These are phyloP conservation scores for Samia ricini DNA, from an alignment of 1,140 invertebrate species.

Conservation along the genomic window DNA sequence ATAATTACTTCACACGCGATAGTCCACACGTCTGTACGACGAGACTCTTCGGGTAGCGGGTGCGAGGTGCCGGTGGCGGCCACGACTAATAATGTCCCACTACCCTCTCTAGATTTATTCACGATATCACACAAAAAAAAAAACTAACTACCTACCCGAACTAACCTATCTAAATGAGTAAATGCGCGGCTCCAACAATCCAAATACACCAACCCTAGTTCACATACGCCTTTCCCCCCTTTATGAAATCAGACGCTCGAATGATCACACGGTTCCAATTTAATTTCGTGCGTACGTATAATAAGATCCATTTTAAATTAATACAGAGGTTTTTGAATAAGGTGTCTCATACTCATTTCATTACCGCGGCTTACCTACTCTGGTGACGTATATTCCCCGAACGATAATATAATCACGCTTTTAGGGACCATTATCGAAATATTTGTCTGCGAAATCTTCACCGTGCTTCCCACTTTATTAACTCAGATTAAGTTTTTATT, in stretches of 20 bases:
- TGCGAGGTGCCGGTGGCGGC: too few species aligned
- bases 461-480: neutral
- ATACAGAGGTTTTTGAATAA: neutral
- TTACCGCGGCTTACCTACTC: neutral
- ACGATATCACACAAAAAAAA: too few species aligned
- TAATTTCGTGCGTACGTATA: conserved; percentile 1
- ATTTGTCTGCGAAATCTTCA: neutral
- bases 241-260: neutral
- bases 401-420: neutral
- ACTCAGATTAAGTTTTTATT: neutral
- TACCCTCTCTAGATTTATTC: too few species aligned
- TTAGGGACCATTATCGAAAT: neutral
- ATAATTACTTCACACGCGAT: too few species aligned
- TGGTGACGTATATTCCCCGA: neutral
- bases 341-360: neutral
- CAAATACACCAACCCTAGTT: neutral
- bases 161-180: too few species aligned
- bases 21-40: too few species aligned
- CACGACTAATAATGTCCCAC: too few species aligned
- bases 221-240: neutral
- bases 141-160: too few species aligned
- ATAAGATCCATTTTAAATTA: neutral
- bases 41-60: too few species aligned
- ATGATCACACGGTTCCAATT: neutral
- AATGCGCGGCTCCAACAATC: too few species aligned